A percentile compares a stretch with the other conserved stretches of the same genome.
Evolutionary conservation across 2,888 invertebrate species (phyloP).

Genomic region (Parascotia fuliginaria): DNA sequence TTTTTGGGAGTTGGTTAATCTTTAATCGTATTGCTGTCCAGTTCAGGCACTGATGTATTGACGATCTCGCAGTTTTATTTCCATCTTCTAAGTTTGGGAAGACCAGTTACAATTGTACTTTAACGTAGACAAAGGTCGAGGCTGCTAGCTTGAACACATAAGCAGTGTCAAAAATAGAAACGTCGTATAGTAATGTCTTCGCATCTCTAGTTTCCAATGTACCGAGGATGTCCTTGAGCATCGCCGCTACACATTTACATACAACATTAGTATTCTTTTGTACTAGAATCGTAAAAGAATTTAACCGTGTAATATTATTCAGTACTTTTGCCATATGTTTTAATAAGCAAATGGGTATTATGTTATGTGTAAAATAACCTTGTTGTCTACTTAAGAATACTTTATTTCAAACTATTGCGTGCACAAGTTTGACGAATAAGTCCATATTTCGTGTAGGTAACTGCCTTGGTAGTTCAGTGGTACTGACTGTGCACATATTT

Average conservation of each 20-base stretch:
- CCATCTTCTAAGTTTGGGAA: slow-evolving; percentile 44
- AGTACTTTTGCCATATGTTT: too few species aligned
- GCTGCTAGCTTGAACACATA: slow-evolving; percentile 52
- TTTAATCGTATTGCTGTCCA: slow-evolving; percentile 12
- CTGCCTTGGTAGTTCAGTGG: too few species aligned
- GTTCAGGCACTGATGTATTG: slow-evolving; percentile 10
- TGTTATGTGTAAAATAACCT: too few species aligned
- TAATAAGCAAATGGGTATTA: too few species aligned
- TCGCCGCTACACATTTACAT: slow-evolving; percentile 55
- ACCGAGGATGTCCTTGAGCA: slow-evolving; percentile 50
- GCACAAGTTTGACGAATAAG: too few species aligned
- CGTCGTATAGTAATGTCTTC: slow-evolving; percentile 48
- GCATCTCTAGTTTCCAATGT: slow-evolving; percentile 50
- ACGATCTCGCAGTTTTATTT: slow-evolving; percentile 23
- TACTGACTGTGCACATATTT: too few species aligned
- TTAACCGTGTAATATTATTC: too few species aligned
- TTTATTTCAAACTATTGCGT: too few species aligned
- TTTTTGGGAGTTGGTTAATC: slow-evolving; percentile 2
- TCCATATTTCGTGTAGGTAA: too few species aligned
- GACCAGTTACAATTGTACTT: slow-evolving; percentile 63
- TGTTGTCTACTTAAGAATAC: too few species aligned
- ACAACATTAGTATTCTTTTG: slow-evolving; percentile 30
- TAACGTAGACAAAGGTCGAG: slow-evolving; percentile 65
- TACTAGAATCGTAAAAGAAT: neutral
- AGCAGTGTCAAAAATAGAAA: slow-evolving; percentile 53